Percentiles rank a stretch among this genome's conserved stretches.
These are phyloP conservation scores for Polyploca ridens DNA, from an alignment of 2,888 invertebrate species.

Conservation along the genomic window DNA sequence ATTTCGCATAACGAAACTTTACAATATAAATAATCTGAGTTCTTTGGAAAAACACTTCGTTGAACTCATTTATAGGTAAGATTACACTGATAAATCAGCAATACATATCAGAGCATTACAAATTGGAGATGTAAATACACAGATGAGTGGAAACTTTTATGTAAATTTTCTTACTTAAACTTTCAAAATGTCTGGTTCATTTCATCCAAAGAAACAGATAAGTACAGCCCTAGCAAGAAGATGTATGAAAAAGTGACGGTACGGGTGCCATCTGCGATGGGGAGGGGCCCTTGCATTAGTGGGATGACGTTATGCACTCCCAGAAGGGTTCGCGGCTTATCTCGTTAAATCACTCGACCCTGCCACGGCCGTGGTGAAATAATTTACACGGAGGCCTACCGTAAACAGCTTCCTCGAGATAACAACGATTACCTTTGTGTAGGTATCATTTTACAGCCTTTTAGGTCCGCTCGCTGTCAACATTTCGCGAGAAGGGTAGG, in stretches of 20 bases:
- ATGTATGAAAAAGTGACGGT: slow-evolving; percentile 74
- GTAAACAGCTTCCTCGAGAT: slow-evolving; percentile 64
- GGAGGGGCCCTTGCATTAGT: slow-evolving; percentile 79
- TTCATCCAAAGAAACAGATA: slow-evolving; percentile 13
- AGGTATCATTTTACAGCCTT: slow-evolving; percentile 45
- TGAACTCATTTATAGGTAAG: not conserved
- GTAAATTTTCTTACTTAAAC: not conserved
- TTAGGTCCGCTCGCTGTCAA: slow-evolving; percentile 34
- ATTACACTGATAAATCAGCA: not conserved
- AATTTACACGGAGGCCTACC: slow-evolving; percentile 59
- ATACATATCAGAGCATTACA: not conserved
- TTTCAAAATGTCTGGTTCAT: not conserved
- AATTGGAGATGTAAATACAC: not conserved
- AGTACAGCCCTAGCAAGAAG: slow-evolving; percentile 51
- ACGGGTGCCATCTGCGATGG: slow-evolving; percentile 79
- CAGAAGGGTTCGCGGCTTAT: slow-evolving; percentile 77
- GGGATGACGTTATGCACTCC: slow-evolving; percentile 83
- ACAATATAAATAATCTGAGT: not conserved
- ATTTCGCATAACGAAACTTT: not conserved
- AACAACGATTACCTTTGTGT: slow-evolving; percentile 50
- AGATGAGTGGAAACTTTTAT: not conserved
- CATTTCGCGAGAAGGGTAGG: slow-evolving; percentile 33
- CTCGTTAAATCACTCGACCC: slow-evolving; percentile 71
- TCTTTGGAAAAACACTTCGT: not conserved
- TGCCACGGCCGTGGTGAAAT: slow-evolving; percentile 57